These are phyloP conservation scores for Drosophila meridiana DNA, from an alignment of 2,888 invertebrate species.

Conservation along the genomic window DNA sequence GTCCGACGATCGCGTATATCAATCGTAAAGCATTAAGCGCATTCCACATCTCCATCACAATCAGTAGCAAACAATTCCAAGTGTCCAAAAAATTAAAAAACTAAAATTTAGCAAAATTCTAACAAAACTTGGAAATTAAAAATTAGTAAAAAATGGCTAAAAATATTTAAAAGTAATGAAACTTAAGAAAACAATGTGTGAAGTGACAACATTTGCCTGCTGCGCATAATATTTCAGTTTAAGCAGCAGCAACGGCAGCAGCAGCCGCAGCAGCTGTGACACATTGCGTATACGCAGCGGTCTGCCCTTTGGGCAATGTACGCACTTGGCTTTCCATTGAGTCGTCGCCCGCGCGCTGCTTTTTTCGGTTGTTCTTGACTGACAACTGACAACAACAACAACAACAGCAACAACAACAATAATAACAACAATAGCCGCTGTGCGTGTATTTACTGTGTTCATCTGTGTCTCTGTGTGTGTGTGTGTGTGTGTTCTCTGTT, in stretches of 20 bases:
- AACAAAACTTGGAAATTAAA: conserved; percentile 14
- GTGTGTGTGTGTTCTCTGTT: conserved; percentile 24
- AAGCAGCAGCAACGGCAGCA: conserved; percentile 4
- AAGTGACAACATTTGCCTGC: conserved; percentile 13
- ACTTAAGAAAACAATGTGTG: conserved; percentile 12
- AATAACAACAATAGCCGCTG: conserved; percentile 52
- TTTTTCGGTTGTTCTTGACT: conserved; percentile 69
- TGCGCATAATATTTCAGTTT: conserved; percentile 3
- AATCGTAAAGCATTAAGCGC: conserved; percentile 83
- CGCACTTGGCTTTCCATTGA: conserved; percentile 57
- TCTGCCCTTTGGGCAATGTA: conserved; percentile 58
- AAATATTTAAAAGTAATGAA: conserved; percentile 1
- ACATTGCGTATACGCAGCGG: conserved; percentile 72
- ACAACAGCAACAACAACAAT: conserved; percentile 12
- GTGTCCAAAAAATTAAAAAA: conserved; percentile 15
- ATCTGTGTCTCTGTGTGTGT: conserved; percentile 19
- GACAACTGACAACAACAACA: conserved; percentile 51
- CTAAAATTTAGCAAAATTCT: conserved; percentile 5
- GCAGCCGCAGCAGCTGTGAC: conserved; percentile 31
- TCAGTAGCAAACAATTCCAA: conserved; percentile 43
- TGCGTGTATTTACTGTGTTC: conserved; percentile 11
- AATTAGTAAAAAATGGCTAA: not conserved
- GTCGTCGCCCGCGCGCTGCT: conserved; percentile 51
- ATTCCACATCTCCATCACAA: conserved; percentile 73
- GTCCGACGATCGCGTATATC: conserved; percentile 85